phyloP scores from a whole-genome alignment of 2,888 invertebrate genomes.

The Eristalinus sepulchralis region DNA sequence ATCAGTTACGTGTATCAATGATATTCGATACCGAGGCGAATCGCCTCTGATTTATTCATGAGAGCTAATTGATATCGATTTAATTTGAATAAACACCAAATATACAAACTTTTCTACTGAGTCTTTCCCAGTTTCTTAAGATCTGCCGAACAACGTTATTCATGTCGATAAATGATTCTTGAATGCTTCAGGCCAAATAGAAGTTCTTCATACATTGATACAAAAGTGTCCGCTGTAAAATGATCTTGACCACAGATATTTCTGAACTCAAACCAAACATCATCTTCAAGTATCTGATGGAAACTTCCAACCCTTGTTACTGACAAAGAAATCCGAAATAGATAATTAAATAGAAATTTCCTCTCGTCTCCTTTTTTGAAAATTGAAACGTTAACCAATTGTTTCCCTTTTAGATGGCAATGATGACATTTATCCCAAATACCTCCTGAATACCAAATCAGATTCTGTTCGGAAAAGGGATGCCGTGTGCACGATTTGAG shows the following conservation, averaged over 20 bases:
- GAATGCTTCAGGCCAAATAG: not conserved
- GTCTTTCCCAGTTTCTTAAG: not conserved
- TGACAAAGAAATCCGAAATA: constrained; percentile 8
- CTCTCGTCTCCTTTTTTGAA: constrained; percentile 13
- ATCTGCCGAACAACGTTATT: not conserved
- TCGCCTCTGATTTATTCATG: constrained; percentile 14
- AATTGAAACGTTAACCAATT: constrained; percentile 70
- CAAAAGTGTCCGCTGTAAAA: not conserved
- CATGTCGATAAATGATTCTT: not conserved
- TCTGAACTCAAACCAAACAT: not conserved
- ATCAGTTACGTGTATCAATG: not conserved
- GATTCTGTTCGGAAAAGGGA: constrained; percentile 53
- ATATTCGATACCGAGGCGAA: not conserved
- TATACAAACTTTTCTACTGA: not conserved
- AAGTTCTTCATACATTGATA: not conserved
- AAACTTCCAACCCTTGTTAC: constrained; percentile 31
- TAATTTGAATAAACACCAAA: not conserved
- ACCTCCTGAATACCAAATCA: constrained; percentile 69
- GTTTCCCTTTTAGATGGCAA: constrained; percentile 66
- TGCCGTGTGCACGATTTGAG: constrained; percentile 56
- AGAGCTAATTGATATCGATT: constrained; percentile 25
- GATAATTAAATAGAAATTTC: constrained; percentile 67
- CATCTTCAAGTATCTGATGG: not conserved
- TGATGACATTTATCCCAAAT: constrained; percentile 71
- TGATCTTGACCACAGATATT: constrained; percentile 5